Evolutionary conservation across 2,888 invertebrate genomes (phyloP).

Genomic region (Philopedon plagiatum): DNA sequence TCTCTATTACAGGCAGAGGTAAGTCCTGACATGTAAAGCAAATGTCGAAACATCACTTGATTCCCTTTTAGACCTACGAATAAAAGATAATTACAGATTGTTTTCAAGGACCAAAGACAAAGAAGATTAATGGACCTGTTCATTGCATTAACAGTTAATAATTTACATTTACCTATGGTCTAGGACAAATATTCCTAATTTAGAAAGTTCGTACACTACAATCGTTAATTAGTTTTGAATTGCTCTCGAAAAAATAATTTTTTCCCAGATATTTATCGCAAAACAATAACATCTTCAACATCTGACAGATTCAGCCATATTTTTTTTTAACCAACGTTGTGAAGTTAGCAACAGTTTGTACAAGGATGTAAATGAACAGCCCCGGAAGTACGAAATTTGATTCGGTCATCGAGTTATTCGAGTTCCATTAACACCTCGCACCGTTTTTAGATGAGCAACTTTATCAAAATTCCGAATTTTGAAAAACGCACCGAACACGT

Average conservation of each 20-base stretch:
- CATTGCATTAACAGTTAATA: not conserved
- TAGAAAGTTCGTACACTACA: not conserved
- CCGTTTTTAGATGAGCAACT: too few species aligned
- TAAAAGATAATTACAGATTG: conserved; percentile 4
- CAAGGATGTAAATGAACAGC: not conserved
- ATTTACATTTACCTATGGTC: conserved; percentile 5
- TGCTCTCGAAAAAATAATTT: not conserved
- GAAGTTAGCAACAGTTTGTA: conserved; percentile 4
- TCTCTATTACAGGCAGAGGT: conserved; percentile 77
- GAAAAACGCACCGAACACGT: too few species aligned
- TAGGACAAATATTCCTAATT: not conserved
- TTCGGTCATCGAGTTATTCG: too few species aligned
- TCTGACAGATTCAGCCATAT: conserved; percentile 18
- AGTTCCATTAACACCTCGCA: too few species aligned
- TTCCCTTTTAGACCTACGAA: conserved; percentile 4
- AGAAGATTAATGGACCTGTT: not conserved
- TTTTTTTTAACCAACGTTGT: not conserved
- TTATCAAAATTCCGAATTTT: too few species aligned
- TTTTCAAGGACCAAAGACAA: conserved; percentile 4
- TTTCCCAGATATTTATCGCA: not conserved
- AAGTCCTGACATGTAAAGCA: conserved; percentile 67
- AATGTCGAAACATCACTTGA: conserved; percentile 65
- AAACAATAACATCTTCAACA: conserved; percentile 35
- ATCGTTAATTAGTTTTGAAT: not conserved
- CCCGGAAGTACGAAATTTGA: too few species aligned